Evolutionary conservation across 2,797 vertebrate species (phyloP).

Genomic region (Fratercula arctica): DNA sequence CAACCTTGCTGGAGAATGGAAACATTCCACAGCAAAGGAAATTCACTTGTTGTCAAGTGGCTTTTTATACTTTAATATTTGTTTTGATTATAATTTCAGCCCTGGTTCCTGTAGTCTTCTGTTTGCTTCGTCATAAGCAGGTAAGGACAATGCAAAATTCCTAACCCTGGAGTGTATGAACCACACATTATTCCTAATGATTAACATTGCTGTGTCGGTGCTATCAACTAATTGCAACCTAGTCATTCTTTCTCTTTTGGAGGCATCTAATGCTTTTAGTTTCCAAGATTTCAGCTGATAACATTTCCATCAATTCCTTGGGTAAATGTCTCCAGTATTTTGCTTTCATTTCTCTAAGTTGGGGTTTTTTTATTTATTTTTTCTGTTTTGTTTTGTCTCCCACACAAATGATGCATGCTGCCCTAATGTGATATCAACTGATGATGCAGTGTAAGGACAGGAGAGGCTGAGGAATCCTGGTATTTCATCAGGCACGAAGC

Average conservation of each 20-base stretch:
- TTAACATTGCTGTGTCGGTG: background rate
- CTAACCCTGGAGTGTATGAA: background rate
- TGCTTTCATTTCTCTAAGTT: background rate
- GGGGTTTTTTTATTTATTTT: background rate
- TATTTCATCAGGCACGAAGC: background rate
- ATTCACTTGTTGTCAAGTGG: accelerated
- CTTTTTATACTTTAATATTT: background rate
- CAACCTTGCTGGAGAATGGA: background rate
- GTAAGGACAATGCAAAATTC: conserved; percentile 44
- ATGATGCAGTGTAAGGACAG: background rate
- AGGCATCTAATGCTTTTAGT: background rate
- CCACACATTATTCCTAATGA: background rate
- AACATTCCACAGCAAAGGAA: background rate
- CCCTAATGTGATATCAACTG: background rate
- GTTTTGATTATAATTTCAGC: background rate
- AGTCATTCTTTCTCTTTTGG: background rate
- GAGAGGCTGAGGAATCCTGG: background rate
- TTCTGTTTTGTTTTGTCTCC: background rate
- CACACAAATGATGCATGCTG: accelerated
- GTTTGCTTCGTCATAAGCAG: background rate
- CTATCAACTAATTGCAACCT: background rate
- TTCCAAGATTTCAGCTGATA: background rate
- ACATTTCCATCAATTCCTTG: background rate
- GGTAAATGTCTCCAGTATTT: background rate
- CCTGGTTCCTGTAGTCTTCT: background rate